A percentile compares a stretch with the other conserved stretches of the same genome.
Evolutionary conservation across 2,888 invertebrate genomes (phyloP).

Genomic region (Erynnis tages): DNA sequence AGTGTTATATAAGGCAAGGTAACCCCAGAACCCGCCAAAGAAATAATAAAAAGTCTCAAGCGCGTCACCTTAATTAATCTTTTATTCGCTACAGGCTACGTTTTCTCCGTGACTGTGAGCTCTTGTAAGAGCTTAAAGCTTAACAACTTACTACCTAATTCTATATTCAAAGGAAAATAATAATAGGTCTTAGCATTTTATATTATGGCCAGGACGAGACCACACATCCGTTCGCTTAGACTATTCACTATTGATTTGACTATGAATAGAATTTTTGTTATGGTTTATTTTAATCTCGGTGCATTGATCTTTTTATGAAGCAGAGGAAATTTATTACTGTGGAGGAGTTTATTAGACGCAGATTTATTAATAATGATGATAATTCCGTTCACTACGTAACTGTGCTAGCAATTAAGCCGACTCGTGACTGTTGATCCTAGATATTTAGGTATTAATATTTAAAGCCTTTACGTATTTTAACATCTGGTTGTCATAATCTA

Average conservation of each 20-base stretch:
- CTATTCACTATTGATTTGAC: constrained; percentile 41
- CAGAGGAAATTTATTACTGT: constrained; percentile 28
- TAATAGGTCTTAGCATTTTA: neutral
- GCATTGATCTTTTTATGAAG: constrained; percentile 35
- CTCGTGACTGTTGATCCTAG: neutral
- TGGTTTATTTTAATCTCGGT: constrained; percentile 33
- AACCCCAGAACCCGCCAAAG: constrained; percentile 12
- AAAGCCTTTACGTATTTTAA: too few relatives aligned
- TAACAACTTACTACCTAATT: neutral
- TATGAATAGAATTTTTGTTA: constrained; percentile 42
- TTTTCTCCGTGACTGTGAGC: neutral
- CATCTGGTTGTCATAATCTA: too few relatives aligned
- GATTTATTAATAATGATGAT: constrained; percentile 13
- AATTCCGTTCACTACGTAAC: neutral
- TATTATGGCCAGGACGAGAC: constrained; percentile 5
- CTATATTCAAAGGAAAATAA: neutral
- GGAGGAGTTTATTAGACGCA: constrained; percentile 9
- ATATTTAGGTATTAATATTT: too few relatives aligned
- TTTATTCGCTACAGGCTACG: constrained; percentile 32
- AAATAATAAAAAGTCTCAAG: constrained; percentile 13
- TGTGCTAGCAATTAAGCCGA: neutral
- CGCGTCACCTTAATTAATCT: constrained; percentile 24
- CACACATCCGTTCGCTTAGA: constrained; percentile 3
- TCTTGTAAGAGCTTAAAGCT: constrained; percentile 1
- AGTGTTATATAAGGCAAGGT: neutral